Evolutionary conservation across 2,888 invertebrate genomes (phyloP).

Genomic region (Tanytarsus gracilentus): DNA sequence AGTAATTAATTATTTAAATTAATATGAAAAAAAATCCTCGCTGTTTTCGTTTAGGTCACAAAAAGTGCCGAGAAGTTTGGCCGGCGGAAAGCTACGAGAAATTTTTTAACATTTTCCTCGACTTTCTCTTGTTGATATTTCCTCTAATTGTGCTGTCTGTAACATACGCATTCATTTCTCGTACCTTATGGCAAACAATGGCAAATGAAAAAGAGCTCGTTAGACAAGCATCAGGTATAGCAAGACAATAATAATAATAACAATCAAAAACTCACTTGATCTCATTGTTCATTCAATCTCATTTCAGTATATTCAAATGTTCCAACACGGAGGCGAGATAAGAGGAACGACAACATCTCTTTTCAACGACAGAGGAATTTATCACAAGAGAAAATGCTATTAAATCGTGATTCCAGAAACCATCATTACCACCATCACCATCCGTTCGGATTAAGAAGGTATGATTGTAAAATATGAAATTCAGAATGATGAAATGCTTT

Average conservation of each 20-base stretch:
- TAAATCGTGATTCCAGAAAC: constrained; percentile 15
- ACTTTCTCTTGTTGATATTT: constrained; percentile 53
- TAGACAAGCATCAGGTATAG: constrained; percentile 32
- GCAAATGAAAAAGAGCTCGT: constrained; percentile 36
- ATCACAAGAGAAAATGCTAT: constrained; percentile 1
- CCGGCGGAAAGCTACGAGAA: constrained; percentile 51
- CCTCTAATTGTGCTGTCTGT: constrained; percentile 55
- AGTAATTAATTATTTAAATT: no score
- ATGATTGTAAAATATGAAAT: not conserved
- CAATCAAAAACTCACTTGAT: not conserved
- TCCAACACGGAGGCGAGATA: not conserved
- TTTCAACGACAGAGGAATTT: constrained; percentile 3
- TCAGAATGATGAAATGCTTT: no score
- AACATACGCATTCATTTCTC: constrained; percentile 50
- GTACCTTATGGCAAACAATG: constrained; percentile 39
- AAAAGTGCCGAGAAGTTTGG: constrained; percentile 56
- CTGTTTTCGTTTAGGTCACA: constrained; percentile 43
- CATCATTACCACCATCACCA: no score
- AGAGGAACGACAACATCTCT: not conserved
- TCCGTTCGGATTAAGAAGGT: constrained; percentile 6
- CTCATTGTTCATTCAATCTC: not conserved
- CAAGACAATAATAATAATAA: not conserved
- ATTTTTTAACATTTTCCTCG: constrained; percentile 54
- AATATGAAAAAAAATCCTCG: no score
- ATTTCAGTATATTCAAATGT: not conserved